Percentiles rank a stretch among this genome's conserved stretches.
Evolutionary conservation across 2,888 invertebrate genomes (phyloP).

Genomic region (Heteromurus nitidus): DNA sequence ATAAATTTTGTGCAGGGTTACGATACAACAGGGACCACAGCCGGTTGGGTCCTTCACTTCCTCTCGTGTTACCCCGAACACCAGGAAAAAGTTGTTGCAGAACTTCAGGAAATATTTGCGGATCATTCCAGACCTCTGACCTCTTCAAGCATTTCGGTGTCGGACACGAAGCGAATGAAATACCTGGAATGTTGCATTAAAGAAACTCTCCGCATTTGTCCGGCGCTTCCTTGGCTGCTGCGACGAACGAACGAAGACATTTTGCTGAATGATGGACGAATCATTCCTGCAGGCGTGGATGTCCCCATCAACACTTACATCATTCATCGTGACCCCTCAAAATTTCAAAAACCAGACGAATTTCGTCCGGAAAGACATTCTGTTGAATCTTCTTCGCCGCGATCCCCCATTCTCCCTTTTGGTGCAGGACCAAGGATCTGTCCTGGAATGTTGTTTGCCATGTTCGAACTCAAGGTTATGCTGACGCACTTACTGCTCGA

Average conservation of each 20-base stretch:
- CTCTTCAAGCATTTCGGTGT: background rate
- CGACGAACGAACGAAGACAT: conserved; percentile 28
- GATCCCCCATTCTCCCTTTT: background rate
- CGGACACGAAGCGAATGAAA: conserved; percentile 23
- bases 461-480: conserved; percentile 29
- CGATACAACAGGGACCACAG: conserved; percentile 28
- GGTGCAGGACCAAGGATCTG: conserved; percentile 34
- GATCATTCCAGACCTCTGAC: too few relatives aligned
- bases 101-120: conserved; percentile 3
- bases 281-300: conserved; percentile 22
- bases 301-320: conserved; percentile 33
- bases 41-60: conserved; percentile 29
- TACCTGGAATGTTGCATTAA: conserved; percentile 30
- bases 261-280: conserved; percentile 7
- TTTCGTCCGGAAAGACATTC: conserved; percentile 24
- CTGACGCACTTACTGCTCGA: conserved; percentile 23
- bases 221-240: conserved; percentile 30
- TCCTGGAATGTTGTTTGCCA: conserved; percentile 36
- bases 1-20: conserved; percentile 38
- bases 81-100: conserved; percentile 25
- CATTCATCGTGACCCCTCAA: conserved; percentile 19
- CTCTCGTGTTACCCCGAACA: conserved; percentile 27
- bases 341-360: conserved; percentile 9
- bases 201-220: conserved; percentile 33
- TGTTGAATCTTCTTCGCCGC: background rate